phyloP scores from a whole-genome alignment of 2,797 vertebrate species.

The Meriones psammophilus region DNA sequence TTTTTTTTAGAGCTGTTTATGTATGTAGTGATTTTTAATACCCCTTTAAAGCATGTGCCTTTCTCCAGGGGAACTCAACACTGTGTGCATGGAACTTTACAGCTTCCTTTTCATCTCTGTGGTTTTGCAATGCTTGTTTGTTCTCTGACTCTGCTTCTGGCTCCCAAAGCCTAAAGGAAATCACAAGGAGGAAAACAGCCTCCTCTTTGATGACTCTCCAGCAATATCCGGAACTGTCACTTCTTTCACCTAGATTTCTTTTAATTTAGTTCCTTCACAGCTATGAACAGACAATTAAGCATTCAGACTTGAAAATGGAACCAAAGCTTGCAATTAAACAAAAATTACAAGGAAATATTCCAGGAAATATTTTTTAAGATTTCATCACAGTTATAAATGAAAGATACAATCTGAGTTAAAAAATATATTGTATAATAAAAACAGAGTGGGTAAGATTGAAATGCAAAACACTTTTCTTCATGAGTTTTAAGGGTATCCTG shows the following conservation, averaged over 20 bases:
- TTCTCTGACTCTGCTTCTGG: slow-evolving; percentile 52
- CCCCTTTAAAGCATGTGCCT: not conserved
- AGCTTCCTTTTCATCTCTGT: not conserved
- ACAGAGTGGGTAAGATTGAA: not conserved
- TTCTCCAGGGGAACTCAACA: not conserved
- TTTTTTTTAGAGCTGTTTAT: not conserved
- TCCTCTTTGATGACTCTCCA: slow-evolving; percentile 63
- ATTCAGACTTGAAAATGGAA: slow-evolving; percentile 48
- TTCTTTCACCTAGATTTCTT: slow-evolving; percentile 57
- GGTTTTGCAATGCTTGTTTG: slow-evolving; percentile 52
- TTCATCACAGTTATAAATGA: slow-evolving; percentile 16
- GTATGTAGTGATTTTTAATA: not conserved
- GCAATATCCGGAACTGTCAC: not conserved
- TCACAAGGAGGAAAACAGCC: slow-evolving; percentile 43
- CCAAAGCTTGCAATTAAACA: slow-evolving; percentile 19
- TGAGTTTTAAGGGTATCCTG: not conserved
- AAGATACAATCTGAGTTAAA: slow-evolving; percentile 20
- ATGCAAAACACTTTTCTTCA: not conserved
- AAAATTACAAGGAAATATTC: slow-evolving; percentile 9
- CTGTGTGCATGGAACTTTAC: not conserved
- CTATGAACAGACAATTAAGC: slow-evolving; percentile 55
- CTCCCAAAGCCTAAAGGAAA: slow-evolving; percentile 52
- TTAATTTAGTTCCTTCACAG: slow-evolving; percentile 43
- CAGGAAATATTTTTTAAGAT: slow-evolving; percentile 21
- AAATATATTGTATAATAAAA: not conserved